Base-by-base conservation (phyloP, 2,888 invertebrate genomes). In the Epiblema foenella region DNA sequence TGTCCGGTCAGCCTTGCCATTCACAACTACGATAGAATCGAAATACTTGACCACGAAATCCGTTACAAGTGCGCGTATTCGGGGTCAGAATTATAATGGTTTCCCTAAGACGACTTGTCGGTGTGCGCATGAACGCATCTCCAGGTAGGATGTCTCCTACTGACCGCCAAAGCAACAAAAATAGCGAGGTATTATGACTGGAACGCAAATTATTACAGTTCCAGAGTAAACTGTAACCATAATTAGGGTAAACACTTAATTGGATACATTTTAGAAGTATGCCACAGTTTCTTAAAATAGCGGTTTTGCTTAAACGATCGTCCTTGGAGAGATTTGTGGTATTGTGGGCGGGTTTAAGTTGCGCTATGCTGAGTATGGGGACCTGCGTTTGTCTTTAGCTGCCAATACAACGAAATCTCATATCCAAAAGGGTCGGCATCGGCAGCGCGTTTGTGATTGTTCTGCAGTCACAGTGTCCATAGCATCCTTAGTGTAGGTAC, bases 101-200 rank as follows among this genome's bases (percentile, higher is more conserved):
- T 42, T 8, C 7, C 46, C 7, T 33, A 8, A 33, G 33, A 8
- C 8, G 33, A 5, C 15, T 46, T 46, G 0, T 46, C 46, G 46
- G n/a, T n/a, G 24, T 15, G 24, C 42, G 12, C 24, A 20, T 15
- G 8, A 58, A 39, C 8, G 12, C 17, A 8, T 20, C 8, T 18
- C 46, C n/a, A 3, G 18, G 56, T 75, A 62, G 64, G 58, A 69
- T 63, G 69, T 57, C 75, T 77, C 75, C 68, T 72, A 73, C 75
- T 84, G 82, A 81, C 86, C 84, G 79, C 81, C 79, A 82, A 82
- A 82, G 78, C 79, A 79, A 79, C 79, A 78, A 81, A 81, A 80
- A 78, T 75, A 79, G 78, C 74, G 77, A 75, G 80, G 83, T 80
- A 73, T 74, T 72, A 73, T 68, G 69, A 74, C 76, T 77, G 76